Base-by-base conservation (phyloP, 2,888 invertebrate species). In the Lithophane semibrunnea region DNA sequence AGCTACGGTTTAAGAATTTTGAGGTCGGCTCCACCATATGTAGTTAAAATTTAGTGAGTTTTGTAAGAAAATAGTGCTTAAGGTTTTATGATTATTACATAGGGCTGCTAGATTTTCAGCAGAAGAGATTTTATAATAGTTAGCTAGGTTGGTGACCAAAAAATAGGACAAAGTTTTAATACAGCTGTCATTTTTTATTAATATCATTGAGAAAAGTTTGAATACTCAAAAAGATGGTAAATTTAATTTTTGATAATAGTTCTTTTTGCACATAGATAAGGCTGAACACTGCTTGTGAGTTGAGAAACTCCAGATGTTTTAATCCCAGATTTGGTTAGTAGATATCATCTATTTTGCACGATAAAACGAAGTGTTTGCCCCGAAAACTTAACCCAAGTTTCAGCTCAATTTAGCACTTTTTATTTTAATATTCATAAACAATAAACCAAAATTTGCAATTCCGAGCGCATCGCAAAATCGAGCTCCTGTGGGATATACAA, bases 41-140 rank as follows among this genome's bases (percentile, higher is more conserved):
- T 79, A 70, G 77, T 80, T 80, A 80, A 82, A 82, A 78, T 86
- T 83, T 75, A 75, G n/a, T 61, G 54, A 74, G 52, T 64, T 73
- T 64, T 67, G 49, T 18, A 63, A 76, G 64, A 70, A 56, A 76
- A 75, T 72, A 56, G 29, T 29, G 52, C 58, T 65, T 65, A 52
- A 52, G 2, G 2, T 44, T 72, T 75, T 72, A 84, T 69, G 16
- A 56, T 75, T 64, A 64, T 24, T 0, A 3, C 2, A 0, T 64
- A 81, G 66, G 56, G 54, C n/a, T 75, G 80, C n/a, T 52, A 60
- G 12, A 56, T 42, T 68, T 71, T 49, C 0, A 56, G 60, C 10
- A 21, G 37, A 9, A 70, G 21, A 63, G 16, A 10, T 79, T 37
- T 60, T 49, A 7, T 42, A 44, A n/a, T 13, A n/a, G 3, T 16